Evolutionary conservation across 2,113 vertebrate species (phyloP).

Genomic region (Bombycilla garrulus): DNA sequence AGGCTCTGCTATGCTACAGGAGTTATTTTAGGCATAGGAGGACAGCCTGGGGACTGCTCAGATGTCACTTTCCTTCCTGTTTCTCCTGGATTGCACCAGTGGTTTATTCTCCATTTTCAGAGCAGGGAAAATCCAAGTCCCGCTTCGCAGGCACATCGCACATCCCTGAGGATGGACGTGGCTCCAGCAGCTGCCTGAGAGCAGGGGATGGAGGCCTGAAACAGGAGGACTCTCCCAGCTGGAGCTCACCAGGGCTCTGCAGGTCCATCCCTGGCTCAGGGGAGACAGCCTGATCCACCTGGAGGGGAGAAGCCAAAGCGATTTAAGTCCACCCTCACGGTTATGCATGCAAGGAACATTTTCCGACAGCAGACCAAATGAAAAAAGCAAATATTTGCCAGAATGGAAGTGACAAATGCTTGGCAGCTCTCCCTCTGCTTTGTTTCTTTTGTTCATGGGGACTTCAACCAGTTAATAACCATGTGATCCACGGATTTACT

Average conservation of each 20-base stretch:
- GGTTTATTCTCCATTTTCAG: not conserved
- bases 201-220: not conserved
- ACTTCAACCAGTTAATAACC: not conserved
- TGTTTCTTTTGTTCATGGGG: not conserved
- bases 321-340: not conserved
- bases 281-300: not conserved
- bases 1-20: rapidly evolving
- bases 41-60: not conserved
- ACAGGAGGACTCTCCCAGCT: not conserved
- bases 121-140: not conserved
- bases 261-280: not conserved
- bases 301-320: not conserved
- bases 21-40: not conserved
- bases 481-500: not conserved
- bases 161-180: rapidly evolving
- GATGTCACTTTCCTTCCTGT: not conserved
- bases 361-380: not conserved
- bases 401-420: not conserved
- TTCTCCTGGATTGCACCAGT: not conserved
- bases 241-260: not conserved
- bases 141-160: rapidly evolving
- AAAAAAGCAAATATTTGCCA: slow-evolving; percentile 12
- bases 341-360: not conserved
- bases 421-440: not conserved
- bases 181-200: not conserved